phyloP scores from a whole-genome alignment of 2,888 invertebrate species.

The Criorhina ranunculi region DNA sequence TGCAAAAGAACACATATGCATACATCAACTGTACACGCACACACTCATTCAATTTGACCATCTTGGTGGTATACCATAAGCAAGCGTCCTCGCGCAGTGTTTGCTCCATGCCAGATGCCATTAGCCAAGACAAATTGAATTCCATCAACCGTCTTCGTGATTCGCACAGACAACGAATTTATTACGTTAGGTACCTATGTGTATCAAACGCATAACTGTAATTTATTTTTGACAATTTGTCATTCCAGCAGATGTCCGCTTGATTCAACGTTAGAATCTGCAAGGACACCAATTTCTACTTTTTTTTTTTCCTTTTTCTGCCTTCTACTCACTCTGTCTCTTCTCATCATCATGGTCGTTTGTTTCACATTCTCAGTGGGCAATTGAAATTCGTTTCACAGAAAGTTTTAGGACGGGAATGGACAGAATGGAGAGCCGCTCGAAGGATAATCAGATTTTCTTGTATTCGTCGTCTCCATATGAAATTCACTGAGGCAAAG shows the following conservation, averaged over 20 bases:
- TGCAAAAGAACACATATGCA: constrained; percentile 37
- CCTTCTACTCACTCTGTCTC: constrained; percentile 9
- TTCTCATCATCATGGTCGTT: constrained; percentile 51
- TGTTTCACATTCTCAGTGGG: constrained; percentile 53
- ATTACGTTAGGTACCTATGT: constrained; percentile 78
- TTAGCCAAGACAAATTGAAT: constrained; percentile 76
- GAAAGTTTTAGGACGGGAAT: constrained; percentile 8
- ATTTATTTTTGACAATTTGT: constrained; percentile 83
- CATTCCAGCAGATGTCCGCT: constrained; percentile 77
- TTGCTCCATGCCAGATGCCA: constrained; percentile 70
- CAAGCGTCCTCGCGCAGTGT: neutral
- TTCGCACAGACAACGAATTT: constrained; percentile 75
- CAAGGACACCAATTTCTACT: constrained; percentile 69
- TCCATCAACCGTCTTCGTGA: constrained; percentile 76
- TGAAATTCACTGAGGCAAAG: constrained; percentile 57
- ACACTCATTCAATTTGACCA: neutral
- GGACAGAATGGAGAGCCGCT: constrained; percentile 19
- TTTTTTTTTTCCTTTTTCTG: constrained; percentile 34
- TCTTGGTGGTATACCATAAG: neutral
- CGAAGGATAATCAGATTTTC: constrained; percentile 69
- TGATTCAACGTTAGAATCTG: constrained; percentile 73
- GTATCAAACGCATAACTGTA: constrained; percentile 82
- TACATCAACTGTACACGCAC: neutral
- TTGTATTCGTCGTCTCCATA: constrained; percentile 45
- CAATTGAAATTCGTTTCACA: constrained; percentile 59